These are phyloP conservation scores for Cyclina sinensis DNA, from an alignment of 1,140 invertebrate species.

Conservation along the genomic window DNA sequence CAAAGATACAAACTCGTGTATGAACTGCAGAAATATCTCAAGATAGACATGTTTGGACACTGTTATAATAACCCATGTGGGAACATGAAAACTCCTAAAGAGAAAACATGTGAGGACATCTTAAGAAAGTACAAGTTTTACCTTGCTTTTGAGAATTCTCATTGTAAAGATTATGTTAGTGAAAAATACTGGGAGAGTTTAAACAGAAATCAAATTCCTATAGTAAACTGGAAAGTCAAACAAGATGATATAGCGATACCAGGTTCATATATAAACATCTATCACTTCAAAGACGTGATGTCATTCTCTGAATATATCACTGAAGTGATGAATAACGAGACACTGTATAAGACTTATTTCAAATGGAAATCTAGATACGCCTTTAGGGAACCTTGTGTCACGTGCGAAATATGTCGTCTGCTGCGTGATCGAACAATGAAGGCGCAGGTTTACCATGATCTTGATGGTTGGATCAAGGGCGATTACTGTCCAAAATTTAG, in stretches of 20 bases:
- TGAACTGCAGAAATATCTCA: constrained; percentile 88
- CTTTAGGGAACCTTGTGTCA: constrained; percentile 56
- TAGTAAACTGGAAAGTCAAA: constrained; percentile 83
- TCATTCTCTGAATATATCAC: constrained; percentile 94
- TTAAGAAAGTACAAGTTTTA: constrained; percentile 95
- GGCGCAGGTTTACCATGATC: constrained; percentile 72
- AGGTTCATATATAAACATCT: constrained; percentile 96
- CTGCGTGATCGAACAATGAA: constrained; percentile 68
- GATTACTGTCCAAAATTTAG: constrained; percentile 65
- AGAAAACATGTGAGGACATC: constrained; percentile 69
- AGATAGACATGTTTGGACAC: constrained; percentile 89
- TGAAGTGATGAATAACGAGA: constrained; percentile 84
- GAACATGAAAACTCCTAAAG: constrained; percentile 60
- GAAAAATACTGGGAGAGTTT: constrained; percentile 85
- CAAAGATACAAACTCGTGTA: constrained; percentile 88
- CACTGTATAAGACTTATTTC: constrained; percentile 84
- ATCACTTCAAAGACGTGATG: constrained; percentile 95
- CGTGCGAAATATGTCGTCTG: constrained; percentile 71
- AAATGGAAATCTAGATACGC: constrained; percentile 77
- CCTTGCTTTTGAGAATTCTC: constrained; percentile 85
- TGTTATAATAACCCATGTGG: constrained; percentile 83
- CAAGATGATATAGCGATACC: constrained; percentile 84
- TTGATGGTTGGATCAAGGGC: constrained; percentile 75
- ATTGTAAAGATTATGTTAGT: constrained; percentile 85
- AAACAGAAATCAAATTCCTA: constrained; percentile 75